A percentile compares a stretch with the other conserved stretches of the same genome.
These are phyloP conservation scores for Stomorhina lunata DNA, from an alignment of 2,888 invertebrate species.

Conservation along the genomic window DNA sequence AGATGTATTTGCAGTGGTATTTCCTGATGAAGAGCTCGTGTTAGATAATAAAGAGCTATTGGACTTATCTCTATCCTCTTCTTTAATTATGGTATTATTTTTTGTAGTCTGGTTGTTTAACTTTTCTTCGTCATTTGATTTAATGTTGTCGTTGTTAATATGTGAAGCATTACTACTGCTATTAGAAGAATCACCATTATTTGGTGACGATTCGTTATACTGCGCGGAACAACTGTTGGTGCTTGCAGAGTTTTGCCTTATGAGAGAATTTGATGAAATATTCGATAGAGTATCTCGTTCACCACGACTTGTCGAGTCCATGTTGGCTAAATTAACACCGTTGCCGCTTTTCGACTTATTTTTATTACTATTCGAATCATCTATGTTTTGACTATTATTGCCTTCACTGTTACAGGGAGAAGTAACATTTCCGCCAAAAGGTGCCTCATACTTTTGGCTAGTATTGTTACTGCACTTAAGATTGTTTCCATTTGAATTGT, in stretches of 20 bases:
- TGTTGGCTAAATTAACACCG: conserved; percentile 22
- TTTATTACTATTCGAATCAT: conserved; percentile 45
- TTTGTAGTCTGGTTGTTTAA: conserved; percentile 38
- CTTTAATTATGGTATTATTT: conserved; percentile 66
- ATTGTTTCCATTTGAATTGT: conserved; percentile 25
- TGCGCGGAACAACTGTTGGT: conserved; percentile 47
- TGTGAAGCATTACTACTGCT: conserved; percentile 48
- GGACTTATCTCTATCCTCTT: conserved; percentile 72
- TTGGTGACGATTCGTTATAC: conserved; percentile 57
- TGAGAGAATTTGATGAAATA: conserved; percentile 40
- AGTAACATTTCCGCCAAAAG: conserved; percentile 37
- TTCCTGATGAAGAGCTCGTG: conserved; percentile 53
- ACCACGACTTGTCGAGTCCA: conserved; percentile 46
- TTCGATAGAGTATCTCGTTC: conserved; percentile 42
- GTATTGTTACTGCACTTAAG: conserved; percentile 21
- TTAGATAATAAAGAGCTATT: conserved; percentile 53
- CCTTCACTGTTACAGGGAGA: conserved; percentile 52
- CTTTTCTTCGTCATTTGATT: conserved; percentile 55
- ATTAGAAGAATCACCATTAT: conserved; percentile 56
- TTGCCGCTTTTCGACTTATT: conserved; percentile 27
- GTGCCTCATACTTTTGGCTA: conserved; percentile 34
- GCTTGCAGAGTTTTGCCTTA: conserved; percentile 47
- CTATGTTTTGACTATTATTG: conserved; percentile 48
- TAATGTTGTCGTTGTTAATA: conserved; percentile 38
- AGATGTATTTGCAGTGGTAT: conserved; percentile 42